phyloP scores from a whole-genome alignment of 1,140 invertebrate species.

The Laodelphax striatellus region DNA sequence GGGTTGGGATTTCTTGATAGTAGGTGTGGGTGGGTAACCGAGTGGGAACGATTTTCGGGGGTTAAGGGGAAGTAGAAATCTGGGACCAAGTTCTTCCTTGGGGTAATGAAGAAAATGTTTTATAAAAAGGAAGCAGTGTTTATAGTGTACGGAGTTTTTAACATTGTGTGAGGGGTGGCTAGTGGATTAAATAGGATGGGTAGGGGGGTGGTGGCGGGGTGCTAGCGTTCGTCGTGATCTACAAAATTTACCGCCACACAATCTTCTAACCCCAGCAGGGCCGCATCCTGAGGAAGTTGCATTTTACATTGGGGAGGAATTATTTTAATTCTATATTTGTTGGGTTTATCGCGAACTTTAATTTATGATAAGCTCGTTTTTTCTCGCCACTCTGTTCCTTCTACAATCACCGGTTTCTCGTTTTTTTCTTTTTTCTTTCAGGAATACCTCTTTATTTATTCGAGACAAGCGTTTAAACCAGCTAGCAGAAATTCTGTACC shows the following conservation, averaged over 20 bases:
- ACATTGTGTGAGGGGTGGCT: constrained; percentile 2
- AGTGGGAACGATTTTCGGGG: neutral
- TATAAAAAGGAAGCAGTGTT: constrained; percentile 16
- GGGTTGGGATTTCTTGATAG: neutral
- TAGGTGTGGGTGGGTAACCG: neutral
- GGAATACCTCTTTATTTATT: too few species aligned
- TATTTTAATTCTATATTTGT: constrained; percentile 22
- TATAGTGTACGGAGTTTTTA: constrained; percentile 12
- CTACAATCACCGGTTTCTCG: too few species aligned
- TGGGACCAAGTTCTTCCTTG: neutral
- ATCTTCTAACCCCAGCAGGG: constrained; percentile 6
- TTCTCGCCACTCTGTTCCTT: neutral
- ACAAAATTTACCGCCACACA: constrained; percentile 10
- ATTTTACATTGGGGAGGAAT: constrained; percentile 21
- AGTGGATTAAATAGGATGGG: neutral
- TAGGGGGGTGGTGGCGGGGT: neutral
- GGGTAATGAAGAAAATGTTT: constrained; percentile 16
- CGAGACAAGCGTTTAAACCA: too few species aligned
- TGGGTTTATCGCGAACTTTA: constrained; percentile 14
- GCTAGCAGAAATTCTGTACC: too few species aligned
- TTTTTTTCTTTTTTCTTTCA: too few species aligned
- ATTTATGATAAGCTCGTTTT: constrained; percentile 1
- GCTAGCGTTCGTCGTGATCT: neutral
- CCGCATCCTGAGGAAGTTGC: constrained; percentile 17
- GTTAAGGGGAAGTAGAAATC: neutral